Base-by-base conservation (phyloP, 2,113 vertebrate genomes). In the Alectura lathami region DNA sequence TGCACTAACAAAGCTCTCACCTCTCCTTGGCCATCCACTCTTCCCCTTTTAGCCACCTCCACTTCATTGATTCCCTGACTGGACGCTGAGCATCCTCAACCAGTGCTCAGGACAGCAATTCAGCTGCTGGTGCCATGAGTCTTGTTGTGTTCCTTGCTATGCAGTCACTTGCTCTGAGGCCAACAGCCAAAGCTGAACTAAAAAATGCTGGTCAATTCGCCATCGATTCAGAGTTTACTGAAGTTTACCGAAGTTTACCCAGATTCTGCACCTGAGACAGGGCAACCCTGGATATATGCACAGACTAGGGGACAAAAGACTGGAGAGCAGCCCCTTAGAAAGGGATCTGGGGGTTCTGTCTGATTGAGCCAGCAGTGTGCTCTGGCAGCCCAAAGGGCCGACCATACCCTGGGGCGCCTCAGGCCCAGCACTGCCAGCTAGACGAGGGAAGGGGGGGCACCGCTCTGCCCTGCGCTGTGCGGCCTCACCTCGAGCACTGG, bases 81-180 rank as follows among this genome's bases (percentile, higher is more conserved):
- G 1, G 34, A 18, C 0, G 1, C 14, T 32, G 18, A 72, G 21
- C 23, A 43, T 20, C 45, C 26, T 12, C 20, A 8, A 53, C 7
- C 54, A 73, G 4, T 23, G 30, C 6, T 13, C 29, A 73, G 12
- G 24, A 36, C 77, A 89, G 36, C 17, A 38, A 91, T 1, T 3
- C 0, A 3, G 18, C 26, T 68, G 26, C 15, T 9, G 17, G 11
- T 11, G 40, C 34, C 8, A 0, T 42, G 1, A 27, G 43, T 22
- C 38, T 13, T 6, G 17, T 1, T 9, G 2, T 3, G 23, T 6
- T 7, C 38, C 23, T 7, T 30, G 5, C 15, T 30, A 3, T 1
- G 1, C 0, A 43, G 17, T 3, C 42, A 36, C 7, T 4, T 47
- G 11, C 17, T 7, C 17, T 67, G 3, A 2, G 54, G 26, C 32